Evolutionary conservation across 2,888 invertebrate species (phyloP), one percentile per base, ranked within the genome.

Genomic region (Chironomus tentans): DNA sequence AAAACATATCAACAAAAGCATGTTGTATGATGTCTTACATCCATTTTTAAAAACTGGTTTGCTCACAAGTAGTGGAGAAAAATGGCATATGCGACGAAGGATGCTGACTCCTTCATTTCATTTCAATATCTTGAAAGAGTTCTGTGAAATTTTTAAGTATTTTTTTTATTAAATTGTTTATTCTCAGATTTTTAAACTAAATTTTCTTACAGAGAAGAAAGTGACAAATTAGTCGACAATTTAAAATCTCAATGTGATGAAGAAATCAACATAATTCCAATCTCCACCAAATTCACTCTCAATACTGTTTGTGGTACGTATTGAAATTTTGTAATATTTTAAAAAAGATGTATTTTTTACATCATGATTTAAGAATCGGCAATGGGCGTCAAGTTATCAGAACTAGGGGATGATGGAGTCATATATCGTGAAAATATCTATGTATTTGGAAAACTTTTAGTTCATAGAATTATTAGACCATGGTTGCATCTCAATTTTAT

Each of bases 71-170:
- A 80, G 81, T 76, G 82, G 83, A 80, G 78, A 80, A 18, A 89
- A 88, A 81, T 90, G 90, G 90, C 87, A 87, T 62, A 80, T 82
- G 0, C 83, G 89, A 15, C 82, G 90, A 70, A 89, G 88, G 81
- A 85, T 88, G 77, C 80, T 90, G n/a, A 89, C 89, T 0, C 88
- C 89, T 0, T 87, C 89, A 0, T 90, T 90, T 79, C 90, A 90
- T 79, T 90, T 89, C 77, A 89, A 87, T 78, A 86, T 89, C 70
- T 80, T 90, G 6, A 84, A 86, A 69, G 80, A 82, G 61, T 86
- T 85, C 77, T 77, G 80, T 13, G 80, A 81, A 70, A 79, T 81
- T 70, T 83, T 83, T 72, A 82, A 50, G 65, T 65, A 56, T 6
- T 62, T 62, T 62, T 1, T 62, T 1, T 6, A 56, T 15, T 3